These are phyloP conservation scores for Callocephalon fimbriatum DNA, from an alignment of 2,113 vertebrate species.

Conservation along the genomic window DNA sequence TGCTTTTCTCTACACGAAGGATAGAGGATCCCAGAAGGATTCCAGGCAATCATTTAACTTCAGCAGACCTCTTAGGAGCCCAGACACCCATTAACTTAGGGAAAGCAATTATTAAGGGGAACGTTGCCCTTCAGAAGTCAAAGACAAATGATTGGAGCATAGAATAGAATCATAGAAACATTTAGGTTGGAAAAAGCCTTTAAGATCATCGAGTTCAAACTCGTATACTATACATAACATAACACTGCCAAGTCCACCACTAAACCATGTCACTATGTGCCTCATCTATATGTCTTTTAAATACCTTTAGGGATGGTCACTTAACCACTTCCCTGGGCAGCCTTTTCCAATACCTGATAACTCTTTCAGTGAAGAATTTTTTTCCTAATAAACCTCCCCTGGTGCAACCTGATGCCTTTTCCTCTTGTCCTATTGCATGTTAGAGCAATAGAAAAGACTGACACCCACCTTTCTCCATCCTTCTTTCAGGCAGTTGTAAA, in stretches of 20 bases:
- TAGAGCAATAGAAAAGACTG: background rate
- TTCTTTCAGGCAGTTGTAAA: background rate
- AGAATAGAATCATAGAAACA: background rate
- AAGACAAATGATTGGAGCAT: background rate
- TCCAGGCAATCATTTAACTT: background rate
- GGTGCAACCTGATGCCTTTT: background rate
- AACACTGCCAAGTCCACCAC: background rate
- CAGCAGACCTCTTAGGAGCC: background rate
- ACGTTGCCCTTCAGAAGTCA: background rate
- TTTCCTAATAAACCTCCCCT: background rate
- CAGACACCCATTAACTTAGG: background rate
- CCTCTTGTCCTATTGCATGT: background rate
- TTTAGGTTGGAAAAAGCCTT: background rate
- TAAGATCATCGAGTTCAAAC: background rate
- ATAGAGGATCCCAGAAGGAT: background rate
- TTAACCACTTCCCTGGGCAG: background rate
- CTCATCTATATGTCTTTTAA: background rate
- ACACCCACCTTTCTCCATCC: background rate
- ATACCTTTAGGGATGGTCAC: accelerated
- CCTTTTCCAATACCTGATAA: background rate
- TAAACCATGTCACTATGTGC: background rate
- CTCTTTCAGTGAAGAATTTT: background rate
- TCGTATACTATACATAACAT: background rate
- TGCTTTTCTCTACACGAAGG: background rate
- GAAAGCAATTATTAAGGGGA: background rate